Conservation (phyloP, 2,113 vertebrate species). For the Channa argus region DNA sequence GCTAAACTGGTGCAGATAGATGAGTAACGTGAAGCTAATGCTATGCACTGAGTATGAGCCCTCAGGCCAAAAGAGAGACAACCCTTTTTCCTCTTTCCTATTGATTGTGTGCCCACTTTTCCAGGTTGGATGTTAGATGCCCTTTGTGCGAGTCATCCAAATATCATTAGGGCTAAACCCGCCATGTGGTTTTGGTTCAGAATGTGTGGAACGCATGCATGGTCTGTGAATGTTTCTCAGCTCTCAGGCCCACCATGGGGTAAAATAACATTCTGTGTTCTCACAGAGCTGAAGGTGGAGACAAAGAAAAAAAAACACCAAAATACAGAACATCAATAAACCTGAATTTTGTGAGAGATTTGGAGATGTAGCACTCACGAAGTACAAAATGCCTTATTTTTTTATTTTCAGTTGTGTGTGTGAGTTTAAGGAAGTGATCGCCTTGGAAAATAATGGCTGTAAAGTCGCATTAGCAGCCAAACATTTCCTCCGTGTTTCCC, state of each 20-base stretch:
- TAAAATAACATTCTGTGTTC: slow-evolving; percentile 54
- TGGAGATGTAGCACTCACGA: slow-evolving; percentile 6
- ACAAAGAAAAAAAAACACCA: slow-evolving; percentile 30
- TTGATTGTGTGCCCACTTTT: slow-evolving; percentile 62
- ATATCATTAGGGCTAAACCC: slow-evolving; percentile 74
- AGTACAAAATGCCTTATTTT: background rate
- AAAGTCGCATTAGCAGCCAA: slow-evolving; percentile 57
- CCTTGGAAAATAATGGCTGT: slow-evolving; percentile 67
- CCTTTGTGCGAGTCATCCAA: slow-evolving; percentile 76
- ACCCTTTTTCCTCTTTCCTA: slow-evolving; percentile 30
- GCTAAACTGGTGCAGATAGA: slow-evolving; percentile 10
- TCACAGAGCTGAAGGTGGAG: slow-evolving; percentile 47
- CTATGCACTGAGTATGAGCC: slow-evolving; percentile 37
- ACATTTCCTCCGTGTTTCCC: slow-evolving; percentile 68
- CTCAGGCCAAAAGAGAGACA: slow-evolving; percentile 29
- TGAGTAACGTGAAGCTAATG: slow-evolving; percentile 64
- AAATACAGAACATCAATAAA: slow-evolving; percentile 41
- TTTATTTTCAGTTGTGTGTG: background rate
- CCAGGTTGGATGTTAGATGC: slow-evolving; percentile 61
- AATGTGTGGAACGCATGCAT: slow-evolving; percentile 71
- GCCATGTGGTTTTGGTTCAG: slow-evolving; percentile 72
- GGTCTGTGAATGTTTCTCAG: slow-evolving; percentile 53
- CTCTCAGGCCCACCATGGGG: slow-evolving; percentile 56
- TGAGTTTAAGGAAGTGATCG: slow-evolving; percentile 56
- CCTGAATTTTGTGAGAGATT: slow-evolving; percentile 15